These are phyloP conservation scores for Tineola bisselliella DNA, from an alignment of 2,888 invertebrate genomes.

Conservation along the genomic window DNA sequence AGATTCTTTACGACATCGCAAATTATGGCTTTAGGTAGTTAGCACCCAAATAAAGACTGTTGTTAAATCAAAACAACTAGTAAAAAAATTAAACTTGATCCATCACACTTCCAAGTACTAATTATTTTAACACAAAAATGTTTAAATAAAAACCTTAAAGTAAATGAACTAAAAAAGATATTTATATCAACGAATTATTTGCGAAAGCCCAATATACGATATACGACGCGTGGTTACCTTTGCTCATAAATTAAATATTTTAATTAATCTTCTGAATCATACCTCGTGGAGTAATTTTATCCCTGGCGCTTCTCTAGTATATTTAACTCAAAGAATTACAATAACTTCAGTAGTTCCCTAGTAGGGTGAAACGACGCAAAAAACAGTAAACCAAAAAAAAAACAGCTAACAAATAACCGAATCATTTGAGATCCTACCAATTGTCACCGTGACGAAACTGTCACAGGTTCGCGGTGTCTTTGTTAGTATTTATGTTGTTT, in stretches of 20 bases:
- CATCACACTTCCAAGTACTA: neutral
- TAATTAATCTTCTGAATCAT: too few relatives aligned
- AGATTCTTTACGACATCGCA: neutral
- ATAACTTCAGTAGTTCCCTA: neutral
- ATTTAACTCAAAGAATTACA: neutral
- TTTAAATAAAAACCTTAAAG: too few relatives aligned
- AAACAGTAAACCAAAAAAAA: neutral
- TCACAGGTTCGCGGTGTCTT: slow-evolving; percentile 44
- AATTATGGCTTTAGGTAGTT: too few relatives aligned
- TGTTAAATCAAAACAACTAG: too few relatives aligned
- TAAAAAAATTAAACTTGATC: neutral
- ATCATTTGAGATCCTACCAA: slow-evolving; percentile 47
- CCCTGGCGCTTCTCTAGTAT: too few relatives aligned
- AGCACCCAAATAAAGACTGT: too few relatives aligned
- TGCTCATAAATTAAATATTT: too few relatives aligned
- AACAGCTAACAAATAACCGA: slow-evolving; percentile 7
- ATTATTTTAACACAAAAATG: too few relatives aligned
- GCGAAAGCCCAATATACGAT: too few relatives aligned
- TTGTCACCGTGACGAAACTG: slow-evolving; percentile 57
- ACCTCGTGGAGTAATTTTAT: neutral
- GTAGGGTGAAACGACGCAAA: neutral
- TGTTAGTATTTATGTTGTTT: slow-evolving; percentile 35
- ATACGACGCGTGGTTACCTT: too few relatives aligned
- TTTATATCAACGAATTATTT: too few relatives aligned
- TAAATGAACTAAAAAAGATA: too few relatives aligned